Evolutionary conservation across 2,888 invertebrate species (phyloP).

Genomic region (Dorcus parallelipipedus): DNA sequence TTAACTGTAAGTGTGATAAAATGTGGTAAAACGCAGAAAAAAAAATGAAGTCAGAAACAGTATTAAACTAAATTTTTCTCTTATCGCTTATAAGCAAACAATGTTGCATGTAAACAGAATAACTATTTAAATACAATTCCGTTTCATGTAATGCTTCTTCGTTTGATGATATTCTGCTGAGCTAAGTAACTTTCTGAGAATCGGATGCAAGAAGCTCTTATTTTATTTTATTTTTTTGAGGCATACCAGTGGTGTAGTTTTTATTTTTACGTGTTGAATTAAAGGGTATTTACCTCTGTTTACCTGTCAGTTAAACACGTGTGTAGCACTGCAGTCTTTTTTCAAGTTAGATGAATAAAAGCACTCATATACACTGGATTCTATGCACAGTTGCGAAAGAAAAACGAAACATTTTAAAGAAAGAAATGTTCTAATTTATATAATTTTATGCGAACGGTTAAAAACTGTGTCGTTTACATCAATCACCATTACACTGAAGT

Average conservation of each 20-base stretch:
- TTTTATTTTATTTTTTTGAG: not conserved
- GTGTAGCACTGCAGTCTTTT: not conserved
- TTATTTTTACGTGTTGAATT: not conserved
- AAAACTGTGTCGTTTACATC: not conserved
- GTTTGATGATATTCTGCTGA: not conserved
- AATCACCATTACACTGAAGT: not conserved
- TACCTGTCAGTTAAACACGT: conserved; percentile 6
- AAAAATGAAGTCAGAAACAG: too few species aligned
- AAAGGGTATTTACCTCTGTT: not conserved
- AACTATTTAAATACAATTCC: too few species aligned
- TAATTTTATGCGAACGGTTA: not conserved
- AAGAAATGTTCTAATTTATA: not conserved
- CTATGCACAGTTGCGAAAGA: not conserved
- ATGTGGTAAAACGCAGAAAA: too few species aligned
- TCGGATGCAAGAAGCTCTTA: too few species aligned
- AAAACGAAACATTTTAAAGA: not conserved
- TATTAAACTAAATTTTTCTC: too few species aligned
- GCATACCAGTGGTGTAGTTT: not conserved
- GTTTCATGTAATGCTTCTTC: not conserved
- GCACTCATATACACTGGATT: conserved; percentile 2
- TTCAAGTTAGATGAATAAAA: not conserved
- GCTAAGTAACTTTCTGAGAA: not conserved
- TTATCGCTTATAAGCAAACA: too few species aligned
- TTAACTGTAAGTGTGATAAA: too few species aligned
- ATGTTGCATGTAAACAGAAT: too few species aligned